These are phyloP conservation scores for Xenopus tropicalis DNA, from an alignment of 2,113 vertebrate genomes.

Conservation along the genomic window DNA sequence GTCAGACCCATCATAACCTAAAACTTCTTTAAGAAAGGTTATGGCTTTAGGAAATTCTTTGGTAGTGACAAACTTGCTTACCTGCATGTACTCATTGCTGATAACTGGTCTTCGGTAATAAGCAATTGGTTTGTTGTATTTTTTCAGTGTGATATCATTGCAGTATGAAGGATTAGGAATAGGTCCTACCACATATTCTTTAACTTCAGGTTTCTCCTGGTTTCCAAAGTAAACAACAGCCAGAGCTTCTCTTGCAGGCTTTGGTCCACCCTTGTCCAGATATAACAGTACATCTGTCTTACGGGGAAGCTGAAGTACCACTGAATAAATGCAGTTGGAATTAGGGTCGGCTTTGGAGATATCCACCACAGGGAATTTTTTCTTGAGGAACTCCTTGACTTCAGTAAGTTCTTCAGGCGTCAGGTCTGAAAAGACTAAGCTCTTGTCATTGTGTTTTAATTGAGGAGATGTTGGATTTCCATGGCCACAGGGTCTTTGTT, in stretches of 20 bases:
- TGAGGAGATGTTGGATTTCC: not conserved
- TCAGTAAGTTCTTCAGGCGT: constrained; percentile 63
- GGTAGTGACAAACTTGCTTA: constrained; percentile 31
- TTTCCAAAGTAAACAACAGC: constrained; percentile 74
- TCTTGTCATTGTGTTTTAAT: constrained; percentile 9
- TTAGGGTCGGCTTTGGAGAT: constrained; percentile 58
- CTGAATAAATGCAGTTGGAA: constrained; percentile 72
- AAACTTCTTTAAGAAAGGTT: constrained; percentile 54
- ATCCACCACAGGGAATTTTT: constrained; percentile 60
- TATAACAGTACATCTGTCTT: constrained; percentile 70
- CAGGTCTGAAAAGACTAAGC: constrained; percentile 76
- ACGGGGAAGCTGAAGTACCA: constrained; percentile 72
- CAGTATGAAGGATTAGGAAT: constrained; percentile 22
- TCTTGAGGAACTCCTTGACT: constrained; percentile 69
- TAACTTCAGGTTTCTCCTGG: constrained; percentile 60
- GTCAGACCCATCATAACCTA: constrained; percentile 47
- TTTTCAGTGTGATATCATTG: constrained; percentile 25
- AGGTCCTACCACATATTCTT: constrained; percentile 55
- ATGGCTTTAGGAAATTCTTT: constrained; percentile 52
- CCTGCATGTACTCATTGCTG: constrained; percentile 45
- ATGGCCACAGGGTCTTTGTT: constrained; percentile 16
- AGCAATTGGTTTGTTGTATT: constrained; percentile 46
- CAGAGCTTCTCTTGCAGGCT: constrained; percentile 52
- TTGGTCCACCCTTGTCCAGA: constrained; percentile 57
- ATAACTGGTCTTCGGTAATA: constrained; percentile 52